Percentiles rank a stretch among this genome's conserved stretches.
Evolutionary conservation across 2,888 invertebrate species (phyloP).

Genomic region (Silvanus unidentatus): DNA sequence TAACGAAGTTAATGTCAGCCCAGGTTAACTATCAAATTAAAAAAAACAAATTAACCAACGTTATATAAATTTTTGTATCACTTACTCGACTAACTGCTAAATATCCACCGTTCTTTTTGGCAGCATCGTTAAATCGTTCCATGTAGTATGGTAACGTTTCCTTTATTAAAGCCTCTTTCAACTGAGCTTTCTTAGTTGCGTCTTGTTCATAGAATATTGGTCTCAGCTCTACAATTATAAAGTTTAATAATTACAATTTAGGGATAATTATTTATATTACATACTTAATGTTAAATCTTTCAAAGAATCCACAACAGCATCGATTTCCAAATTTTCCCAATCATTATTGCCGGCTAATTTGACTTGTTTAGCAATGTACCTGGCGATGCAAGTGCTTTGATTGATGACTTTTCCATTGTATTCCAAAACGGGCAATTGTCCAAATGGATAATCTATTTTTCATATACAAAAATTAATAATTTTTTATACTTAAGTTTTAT

Average conservation of each 20-base stretch:
- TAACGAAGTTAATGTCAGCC: constrained; percentile 60
- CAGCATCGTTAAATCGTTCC: neutral
- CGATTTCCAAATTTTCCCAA: constrained; percentile 58
- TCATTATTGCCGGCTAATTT: constrained; percentile 54
- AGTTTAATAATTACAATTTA: neutral
- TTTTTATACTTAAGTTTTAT: no score
- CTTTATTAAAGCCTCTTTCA: constrained; percentile 36
- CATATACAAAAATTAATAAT: neutral
- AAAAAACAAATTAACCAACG: neutral
- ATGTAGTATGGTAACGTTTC: neutral
- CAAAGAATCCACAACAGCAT: constrained; percentile 48
- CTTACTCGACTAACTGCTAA: constrained; percentile 34
- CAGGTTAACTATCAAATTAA: constrained; percentile 50
- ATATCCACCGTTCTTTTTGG: constrained; percentile 31
- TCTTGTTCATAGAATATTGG: constrained; percentile 54
- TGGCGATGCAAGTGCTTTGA: constrained; percentile 56
- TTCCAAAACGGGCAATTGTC: constrained; percentile 56
- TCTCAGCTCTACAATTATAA: constrained; percentile 47
- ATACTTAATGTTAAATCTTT: constrained; percentile 54
- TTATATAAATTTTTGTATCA: neutral
- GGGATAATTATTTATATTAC: constrained; percentile 23
- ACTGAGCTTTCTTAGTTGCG: constrained; percentile 48
- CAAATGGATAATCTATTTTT: neutral
- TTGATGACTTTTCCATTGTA: constrained; percentile 56
- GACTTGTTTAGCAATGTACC: constrained; percentile 58